Evolutionary conservation across 2,888 invertebrate genomes (phyloP).

Genomic region (Protula sp.): DNA sequence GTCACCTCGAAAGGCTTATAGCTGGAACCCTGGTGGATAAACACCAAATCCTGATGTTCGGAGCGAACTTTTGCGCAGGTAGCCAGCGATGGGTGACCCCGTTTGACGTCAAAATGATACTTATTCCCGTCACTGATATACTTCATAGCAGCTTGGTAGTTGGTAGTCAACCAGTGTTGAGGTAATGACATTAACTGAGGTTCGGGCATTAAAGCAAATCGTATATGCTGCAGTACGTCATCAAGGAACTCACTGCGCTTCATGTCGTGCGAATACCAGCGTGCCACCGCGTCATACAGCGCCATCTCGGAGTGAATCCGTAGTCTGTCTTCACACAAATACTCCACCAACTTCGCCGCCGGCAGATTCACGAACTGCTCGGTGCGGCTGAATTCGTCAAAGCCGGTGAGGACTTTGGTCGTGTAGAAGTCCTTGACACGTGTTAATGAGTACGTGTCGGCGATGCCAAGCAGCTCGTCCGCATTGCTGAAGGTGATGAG

Average conservation of each 20-base stretch:
- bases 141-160: neutral
- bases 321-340: slow-evolving; percentile 36
- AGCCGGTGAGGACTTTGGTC: slow-evolving; percentile 42
- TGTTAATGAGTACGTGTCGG: slow-evolving; percentile 46
- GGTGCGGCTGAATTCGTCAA: slow-evolving; percentile 42
- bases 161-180: slow-evolving; percentile 14
- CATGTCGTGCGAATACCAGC: slow-evolving; percentile 39
- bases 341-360: slow-evolving; percentile 32
- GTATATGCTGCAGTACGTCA: slow-evolving; percentile 36
- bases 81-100: slow-evolving; percentile 18
- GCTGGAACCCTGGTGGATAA: slow-evolving; percentile 43
- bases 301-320: slow-evolving; percentile 38
- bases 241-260: slow-evolving; percentile 28
- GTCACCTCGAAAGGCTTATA: slow-evolving; percentile 50
- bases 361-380: slow-evolving; percentile 41
- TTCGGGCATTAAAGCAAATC: slow-evolving; percentile 47
- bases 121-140: slow-evolving; percentile 12
- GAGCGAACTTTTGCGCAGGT: slow-evolving; percentile 10
- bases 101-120: slow-evolving; percentile 19
- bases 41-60: slow-evolving; percentile 25
- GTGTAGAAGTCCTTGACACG: slow-evolving; percentile 34
- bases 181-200: slow-evolving; percentile 1
- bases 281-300: slow-evolving; percentile 38
- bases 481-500: slow-evolving; percentile 49
- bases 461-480: slow-evolving; percentile 45